Percentiles rank a stretch among this genome's conserved stretches.
phyloP scores from a whole-genome alignment of 2,797 vertebrate species.

The Ctenopoma multispine region DNA sequence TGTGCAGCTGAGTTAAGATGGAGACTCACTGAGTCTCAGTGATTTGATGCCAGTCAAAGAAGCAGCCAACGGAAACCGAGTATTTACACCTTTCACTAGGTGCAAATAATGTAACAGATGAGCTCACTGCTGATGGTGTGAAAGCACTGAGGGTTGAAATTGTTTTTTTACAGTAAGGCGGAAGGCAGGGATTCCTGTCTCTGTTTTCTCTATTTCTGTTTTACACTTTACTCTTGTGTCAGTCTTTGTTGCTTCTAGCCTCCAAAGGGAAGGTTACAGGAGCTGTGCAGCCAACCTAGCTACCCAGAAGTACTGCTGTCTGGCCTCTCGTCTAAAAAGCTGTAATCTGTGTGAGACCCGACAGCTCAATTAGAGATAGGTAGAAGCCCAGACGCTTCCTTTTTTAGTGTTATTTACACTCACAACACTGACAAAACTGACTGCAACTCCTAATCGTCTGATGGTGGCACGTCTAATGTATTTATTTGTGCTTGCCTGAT shows the following conservation, averaged over 20 bases:
- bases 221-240: constrained; percentile 4
- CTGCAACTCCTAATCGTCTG: constrained; percentile 31
- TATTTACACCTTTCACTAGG: constrained; percentile 41
- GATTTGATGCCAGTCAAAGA: constrained; percentile 14
- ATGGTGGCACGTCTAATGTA: constrained; percentile 31
- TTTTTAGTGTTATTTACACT: constrained; percentile 28
- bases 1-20: constrained; percentile 13
- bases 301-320: constrained; percentile 29
- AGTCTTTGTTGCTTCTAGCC: constrained; percentile 13
- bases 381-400: constrained; percentile 18
- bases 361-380: constrained; percentile 52
- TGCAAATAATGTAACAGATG: constrained; percentile 52
- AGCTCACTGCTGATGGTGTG: constrained; percentile 39
- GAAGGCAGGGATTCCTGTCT: constrained; percentile 15
- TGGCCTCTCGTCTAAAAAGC: constrained; percentile 40
- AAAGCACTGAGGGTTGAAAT: constrained; percentile 57
- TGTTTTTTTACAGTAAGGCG: constrained; percentile 44
- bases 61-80: constrained; percentile 19
- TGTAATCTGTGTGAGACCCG: constrained; percentile 46
- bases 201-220: constrained; percentile 28
- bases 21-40: constrained; percentile 7
- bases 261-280: constrained; percentile 30
- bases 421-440: constrained; percentile 8
- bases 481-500: constrained; percentile 11
- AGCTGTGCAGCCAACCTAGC: constrained; percentile 22